Conservation (phyloP, 2,113 vertebrate species). For the Percina caprodes region DNA sequence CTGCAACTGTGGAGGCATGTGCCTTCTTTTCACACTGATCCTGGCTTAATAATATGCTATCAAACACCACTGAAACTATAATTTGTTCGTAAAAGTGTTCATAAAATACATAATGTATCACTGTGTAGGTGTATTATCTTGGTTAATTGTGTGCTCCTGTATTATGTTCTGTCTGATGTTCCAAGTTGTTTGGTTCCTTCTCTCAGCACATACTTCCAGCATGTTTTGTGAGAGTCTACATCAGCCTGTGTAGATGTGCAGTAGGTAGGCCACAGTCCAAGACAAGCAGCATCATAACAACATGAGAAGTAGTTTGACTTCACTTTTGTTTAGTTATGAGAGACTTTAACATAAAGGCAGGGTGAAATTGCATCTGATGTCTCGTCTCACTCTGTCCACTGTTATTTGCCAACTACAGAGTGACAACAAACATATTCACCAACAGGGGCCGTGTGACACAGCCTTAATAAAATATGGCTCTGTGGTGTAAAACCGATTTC, state of each 20-base stretch:
- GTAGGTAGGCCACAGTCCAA: neutral
- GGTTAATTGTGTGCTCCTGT: slow-evolving; percentile 3
- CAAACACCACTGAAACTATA: slow-evolving; percentile 34
- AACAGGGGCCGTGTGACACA: slow-evolving; percentile 22
- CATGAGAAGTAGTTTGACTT: neutral
- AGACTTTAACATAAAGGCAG: neutral
- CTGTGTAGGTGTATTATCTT: slow-evolving; percentile 12
- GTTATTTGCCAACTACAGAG: slow-evolving; percentile 2
- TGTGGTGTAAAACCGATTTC: slow-evolving; percentile 33
- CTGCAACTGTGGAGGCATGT: slow-evolving; percentile 43
- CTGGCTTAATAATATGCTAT: slow-evolving; percentile 54
- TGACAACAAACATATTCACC: slow-evolving; percentile 14
- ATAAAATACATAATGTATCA: slow-evolving; percentile 37
- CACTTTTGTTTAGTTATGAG: neutral
- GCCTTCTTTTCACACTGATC: slow-evolving; percentile 51
- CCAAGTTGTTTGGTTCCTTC: neutral
- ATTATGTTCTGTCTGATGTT: slow-evolving; percentile 12
- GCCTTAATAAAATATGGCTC: slow-evolving; percentile 21
- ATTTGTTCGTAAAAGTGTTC: slow-evolving; percentile 38
- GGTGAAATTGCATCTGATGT: slow-evolving; percentile 15
- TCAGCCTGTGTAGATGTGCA: neutral
- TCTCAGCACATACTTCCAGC: neutral
- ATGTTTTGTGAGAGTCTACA: neutral
- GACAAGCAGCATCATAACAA: neutral
- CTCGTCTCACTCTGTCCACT: slow-evolving; percentile 10